phyloP scores from a whole-genome alignment of 2,113 vertebrate genomes.

The Thymallus thymallus region DNA sequence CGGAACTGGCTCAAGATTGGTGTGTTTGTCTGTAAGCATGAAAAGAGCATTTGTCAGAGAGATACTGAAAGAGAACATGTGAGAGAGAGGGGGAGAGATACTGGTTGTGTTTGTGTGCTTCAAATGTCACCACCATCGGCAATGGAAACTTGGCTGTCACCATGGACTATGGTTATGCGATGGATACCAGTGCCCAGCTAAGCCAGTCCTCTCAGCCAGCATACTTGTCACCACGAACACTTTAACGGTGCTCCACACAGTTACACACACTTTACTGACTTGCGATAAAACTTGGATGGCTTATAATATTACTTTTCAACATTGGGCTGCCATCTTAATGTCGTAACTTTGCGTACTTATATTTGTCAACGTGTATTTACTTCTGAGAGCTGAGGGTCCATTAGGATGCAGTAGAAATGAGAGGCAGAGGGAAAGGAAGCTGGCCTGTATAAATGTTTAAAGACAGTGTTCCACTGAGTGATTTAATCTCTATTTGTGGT shows the following conservation, averaged over 20 bases:
- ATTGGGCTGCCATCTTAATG: too few species aligned
- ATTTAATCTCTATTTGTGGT: not conserved
- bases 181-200: constrained; percentile 1
- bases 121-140: not conserved
- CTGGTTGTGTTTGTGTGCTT: not conserved
- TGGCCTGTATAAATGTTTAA: not conserved
- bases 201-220: constrained; percentile 9
- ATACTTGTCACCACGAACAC: constrained; percentile 14
- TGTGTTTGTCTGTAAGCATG: constrained; percentile 33
- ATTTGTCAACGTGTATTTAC: too few species aligned
- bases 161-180: constrained; percentile 1
- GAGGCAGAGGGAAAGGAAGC: too few species aligned
- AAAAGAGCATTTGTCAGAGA: constrained; percentile 35
- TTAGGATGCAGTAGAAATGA: too few species aligned
- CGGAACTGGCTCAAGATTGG: constrained; percentile 16
- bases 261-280: not conserved
- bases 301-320: not conserved
- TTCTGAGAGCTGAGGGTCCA: too few species aligned
- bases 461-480: not conserved
- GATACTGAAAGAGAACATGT: constrained; percentile 33
- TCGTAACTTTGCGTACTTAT: too few species aligned
- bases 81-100: too few species aligned
- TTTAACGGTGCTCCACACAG: not conserved
- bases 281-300: not conserved
- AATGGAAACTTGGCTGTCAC: constrained; percentile 6